These are phyloP conservation scores for Misgurnus mizolepis DNA, from an alignment of 2,113 vertebrate genomes.

Conservation along the genomic window DNA sequence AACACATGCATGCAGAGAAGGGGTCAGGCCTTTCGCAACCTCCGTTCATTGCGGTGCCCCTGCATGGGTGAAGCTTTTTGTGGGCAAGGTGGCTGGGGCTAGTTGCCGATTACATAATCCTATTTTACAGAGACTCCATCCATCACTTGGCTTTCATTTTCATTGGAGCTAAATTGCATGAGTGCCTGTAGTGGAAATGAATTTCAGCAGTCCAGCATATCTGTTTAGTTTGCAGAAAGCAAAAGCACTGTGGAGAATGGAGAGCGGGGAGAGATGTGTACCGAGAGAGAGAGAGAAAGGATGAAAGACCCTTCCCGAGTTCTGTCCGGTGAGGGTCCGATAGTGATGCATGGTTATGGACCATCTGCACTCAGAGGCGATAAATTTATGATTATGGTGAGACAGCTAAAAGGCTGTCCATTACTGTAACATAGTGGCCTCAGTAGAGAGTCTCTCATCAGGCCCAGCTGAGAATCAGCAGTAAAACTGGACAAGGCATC, in stretches of 20 bases:
- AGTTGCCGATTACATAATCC: slow-evolving; percentile 63
- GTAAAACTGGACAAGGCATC: slow-evolving; percentile 58
- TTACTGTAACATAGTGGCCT: slow-evolving; percentile 79
- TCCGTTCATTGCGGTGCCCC: slow-evolving; percentile 50
- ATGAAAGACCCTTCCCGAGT: slow-evolving; percentile 65
- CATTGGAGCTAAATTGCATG: slow-evolving; percentile 64
- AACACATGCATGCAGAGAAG: slow-evolving; percentile 44
- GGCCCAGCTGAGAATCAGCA: slow-evolving; percentile 57
- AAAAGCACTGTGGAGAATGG: slow-evolving; percentile 59
- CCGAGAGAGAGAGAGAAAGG: slow-evolving; percentile 30
- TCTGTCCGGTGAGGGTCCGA: slow-evolving; percentile 67
- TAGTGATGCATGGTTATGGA: slow-evolving; percentile 84
- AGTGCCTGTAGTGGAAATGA: slow-evolving; percentile 62
- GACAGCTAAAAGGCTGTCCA: slow-evolving; percentile 81
- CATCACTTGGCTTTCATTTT: slow-evolving; percentile 64
- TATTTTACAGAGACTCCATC: slow-evolving; percentile 62
- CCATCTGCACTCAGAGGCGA: slow-evolving; percentile 81
- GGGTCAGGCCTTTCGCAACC: slow-evolving; percentile 44
- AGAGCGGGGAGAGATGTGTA: slow-evolving; percentile 37
- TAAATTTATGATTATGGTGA: slow-evolving; percentile 80
- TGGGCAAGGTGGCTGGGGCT: slow-evolving; percentile 53
- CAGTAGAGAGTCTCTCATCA: slow-evolving; percentile 71
- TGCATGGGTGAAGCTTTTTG: slow-evolving; percentile 49
- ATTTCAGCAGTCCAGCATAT: slow-evolving; percentile 67
- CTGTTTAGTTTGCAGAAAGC: slow-evolving; percentile 76